Base-by-base conservation (phyloP, 2,888 invertebrate genomes). In the Anoplius nigerrimus region DNA sequence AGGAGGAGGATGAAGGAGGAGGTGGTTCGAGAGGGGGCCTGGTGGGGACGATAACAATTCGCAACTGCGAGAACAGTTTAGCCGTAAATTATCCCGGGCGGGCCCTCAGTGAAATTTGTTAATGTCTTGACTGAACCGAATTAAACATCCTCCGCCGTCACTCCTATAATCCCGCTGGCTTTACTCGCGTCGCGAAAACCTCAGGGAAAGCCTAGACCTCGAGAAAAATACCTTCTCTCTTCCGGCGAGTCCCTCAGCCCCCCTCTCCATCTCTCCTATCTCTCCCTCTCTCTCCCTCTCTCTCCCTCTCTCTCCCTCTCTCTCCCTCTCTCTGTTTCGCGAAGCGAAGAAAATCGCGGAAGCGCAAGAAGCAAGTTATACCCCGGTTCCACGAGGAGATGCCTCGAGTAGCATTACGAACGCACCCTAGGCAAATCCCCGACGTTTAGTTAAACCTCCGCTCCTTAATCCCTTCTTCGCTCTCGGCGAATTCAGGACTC, bases 371-470 rank as follows among this genome's bases (percentile, higher is more conserved):
- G 45, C 45, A 62, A 56, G 62, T 60, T 34, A 34, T 34, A 34
- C 34, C 34, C 34, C 34, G n/a, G 62, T 46, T 43, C 48, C 48
- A 48, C 48, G 16, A 48, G 42, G 24, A 16, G 63, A 66, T 62
- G 54, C 54, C 62, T 54, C 63, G 53, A 56, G 48, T 66, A 51
- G 56, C 62, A 55, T 62, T 63, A 66, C 64, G 54, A 63, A 55
- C 64, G 20, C 54, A 18, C 52, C 21, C 24, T 34, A 22, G 20
- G 21, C 51, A 54, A 24, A 42, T 56, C 48, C 48, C 48, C 16
- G 48, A 18, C 48, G 48, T 18, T 18, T 16, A 48, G 48, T 48
- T 16, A 48, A 48, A 48, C 18, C n/a, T 48, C 48, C 48, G 18
- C 13, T 4, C 16, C 18, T 48, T 18, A 48, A 48, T 48, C 48